These are phyloP conservation scores for Pogonophryne albipinna DNA, from an alignment of 2,797 vertebrate genomes.

Conservation along the genomic window DNA sequence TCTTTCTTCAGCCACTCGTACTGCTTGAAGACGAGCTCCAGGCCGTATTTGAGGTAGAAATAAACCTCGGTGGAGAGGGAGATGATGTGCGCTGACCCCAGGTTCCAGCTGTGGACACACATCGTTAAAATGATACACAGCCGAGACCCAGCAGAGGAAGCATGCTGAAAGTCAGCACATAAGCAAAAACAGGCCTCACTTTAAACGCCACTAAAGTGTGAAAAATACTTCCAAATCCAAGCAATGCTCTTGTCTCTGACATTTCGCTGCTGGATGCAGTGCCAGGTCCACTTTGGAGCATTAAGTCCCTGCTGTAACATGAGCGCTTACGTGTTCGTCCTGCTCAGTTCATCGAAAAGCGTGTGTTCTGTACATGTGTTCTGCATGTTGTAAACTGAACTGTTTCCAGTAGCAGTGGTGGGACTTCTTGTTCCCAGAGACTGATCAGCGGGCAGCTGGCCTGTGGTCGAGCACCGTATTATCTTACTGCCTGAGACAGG, in stretches of 20 bases:
- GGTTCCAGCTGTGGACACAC: conserved; percentile 87
- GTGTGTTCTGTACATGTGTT: conserved; percentile 34
- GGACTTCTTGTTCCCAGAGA: conserved; percentile 42
- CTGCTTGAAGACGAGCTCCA: conserved; percentile 87
- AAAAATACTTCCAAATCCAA: conserved; percentile 31
- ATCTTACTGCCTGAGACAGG: conserved; percentile 73
- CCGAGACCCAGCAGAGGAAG: conserved; percentile 40
- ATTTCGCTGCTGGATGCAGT: conserved; percentile 8
- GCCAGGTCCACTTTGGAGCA: conserved; percentile 16
- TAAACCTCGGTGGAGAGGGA: conserved; percentile 93
- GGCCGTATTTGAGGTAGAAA: conserved; percentile 87
- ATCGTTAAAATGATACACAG: conserved; percentile 57
- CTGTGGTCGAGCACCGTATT: conserved; percentile 73
- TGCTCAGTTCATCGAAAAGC: conserved; percentile 25
- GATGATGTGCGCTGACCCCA: conserved; percentile 90
- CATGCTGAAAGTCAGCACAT: conserved; percentile 32
- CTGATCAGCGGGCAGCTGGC: conserved; percentile 64
- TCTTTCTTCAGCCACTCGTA: conserved; percentile 89
- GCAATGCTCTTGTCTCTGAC: not conserved
- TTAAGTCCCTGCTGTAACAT: not conserved
- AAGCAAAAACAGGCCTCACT: conserved; percentile 33
- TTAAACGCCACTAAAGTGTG: conserved; percentile 40
- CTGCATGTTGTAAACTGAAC: conserved; percentile 23
- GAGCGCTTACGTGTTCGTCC: conserved; percentile 7
- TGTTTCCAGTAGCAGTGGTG: conserved; percentile 49